Evolutionary conservation across 2,113 vertebrate genomes (phyloP), one percentile per base, ranked within the genome.

Genomic region (Callocephalon fimbriatum): DNA sequence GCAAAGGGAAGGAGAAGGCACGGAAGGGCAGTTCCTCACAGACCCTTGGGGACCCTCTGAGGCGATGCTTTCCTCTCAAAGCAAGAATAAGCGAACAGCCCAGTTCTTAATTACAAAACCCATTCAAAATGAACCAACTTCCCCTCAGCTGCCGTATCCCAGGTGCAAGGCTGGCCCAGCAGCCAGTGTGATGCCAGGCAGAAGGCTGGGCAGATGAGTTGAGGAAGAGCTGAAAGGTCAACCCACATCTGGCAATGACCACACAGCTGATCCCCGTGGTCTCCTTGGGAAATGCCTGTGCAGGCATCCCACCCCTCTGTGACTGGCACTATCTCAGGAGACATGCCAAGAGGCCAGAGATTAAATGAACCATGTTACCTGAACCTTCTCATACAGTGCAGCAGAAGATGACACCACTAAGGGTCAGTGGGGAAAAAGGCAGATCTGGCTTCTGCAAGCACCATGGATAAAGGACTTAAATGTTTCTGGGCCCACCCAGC

Each of bases 81-180:
- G 26, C 42, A 62, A 75, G 47, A 75, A 59, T 0, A 54, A 25
- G 26, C 25, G 1, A 88, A 23, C 42, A 62, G 85, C 27, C 37
- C 32, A 8, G n/a, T 4, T 45, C 48, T 48, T 73, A 38, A 42
- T 5, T 20, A 45, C 7, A n/a, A 10, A 12, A 44, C 23, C 56
- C 56, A 10, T 16, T 5, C 5, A 38, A 67, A 67, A 38, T 1
- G 22, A 70, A 42, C 3, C 0, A 1, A 11, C n/a, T 3, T 63
- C 25, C 29, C 45, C 32, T 54, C 58, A 10, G 9, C 44, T 72
- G 73, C 29, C 56, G 25, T 8, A 48, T 6, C 2, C 17, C 22
- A 0, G 5, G 37, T 15, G 21, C 53, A 48, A 32, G 66, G 73
- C 61, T 83, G 1, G n/a, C 5, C 58, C 78, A 12, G 45, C 47